Evolutionary conservation across 1,140 invertebrate species (phyloP).

Genomic region (Leucophenga varia): DNA sequence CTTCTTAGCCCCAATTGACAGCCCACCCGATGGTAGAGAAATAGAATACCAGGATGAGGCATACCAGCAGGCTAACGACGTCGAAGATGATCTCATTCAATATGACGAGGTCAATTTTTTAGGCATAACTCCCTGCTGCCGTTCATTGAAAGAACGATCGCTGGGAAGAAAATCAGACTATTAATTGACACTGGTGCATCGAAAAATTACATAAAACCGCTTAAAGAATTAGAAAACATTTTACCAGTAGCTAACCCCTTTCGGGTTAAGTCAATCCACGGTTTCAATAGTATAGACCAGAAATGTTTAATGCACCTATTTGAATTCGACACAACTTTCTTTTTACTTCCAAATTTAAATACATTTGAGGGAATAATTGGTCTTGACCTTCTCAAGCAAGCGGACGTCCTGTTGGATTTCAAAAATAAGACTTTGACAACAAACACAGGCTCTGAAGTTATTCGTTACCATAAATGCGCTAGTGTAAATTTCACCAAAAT

Average conservation of each 20-base stretch:
- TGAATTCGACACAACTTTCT: neutral
- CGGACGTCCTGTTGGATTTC: conserved; percentile 3
- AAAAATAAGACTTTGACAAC: conserved; percentile 5
- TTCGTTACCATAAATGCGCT: too few relatives aligned
- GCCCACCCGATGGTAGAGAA: too few relatives aligned
- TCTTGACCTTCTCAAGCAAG: conserved; percentile 8
- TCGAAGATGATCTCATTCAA: neutral
- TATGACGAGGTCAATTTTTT: conserved; percentile 12
- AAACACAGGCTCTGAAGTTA: too few relatives aligned
- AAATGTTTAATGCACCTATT: neutral
- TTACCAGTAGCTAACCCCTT: conserved; percentile 1
- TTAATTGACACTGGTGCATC: conserved; percentile 17
- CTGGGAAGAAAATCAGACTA: conserved; percentile 4
- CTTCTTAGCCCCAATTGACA: too few relatives aligned
- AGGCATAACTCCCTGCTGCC: conserved; percentile 6
- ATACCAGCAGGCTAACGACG: neutral
- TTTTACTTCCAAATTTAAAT: conserved; percentile 1
- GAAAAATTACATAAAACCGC: conserved; percentile 10
- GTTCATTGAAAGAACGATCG: conserved; percentile 4
- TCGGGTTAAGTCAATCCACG: conserved; percentile 1
- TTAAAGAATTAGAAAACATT: neutral
- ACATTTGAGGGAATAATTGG: conserved; percentile 13
- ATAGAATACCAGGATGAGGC: too few relatives aligned
- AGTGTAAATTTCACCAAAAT: too few relatives aligned
- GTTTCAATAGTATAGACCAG: conserved; percentile 3